Evolutionary conservation across 2,888 invertebrate genomes (phyloP), one percentile per base, ranked within the genome.

Genomic region (Nasonovia ribisnigri): DNA sequence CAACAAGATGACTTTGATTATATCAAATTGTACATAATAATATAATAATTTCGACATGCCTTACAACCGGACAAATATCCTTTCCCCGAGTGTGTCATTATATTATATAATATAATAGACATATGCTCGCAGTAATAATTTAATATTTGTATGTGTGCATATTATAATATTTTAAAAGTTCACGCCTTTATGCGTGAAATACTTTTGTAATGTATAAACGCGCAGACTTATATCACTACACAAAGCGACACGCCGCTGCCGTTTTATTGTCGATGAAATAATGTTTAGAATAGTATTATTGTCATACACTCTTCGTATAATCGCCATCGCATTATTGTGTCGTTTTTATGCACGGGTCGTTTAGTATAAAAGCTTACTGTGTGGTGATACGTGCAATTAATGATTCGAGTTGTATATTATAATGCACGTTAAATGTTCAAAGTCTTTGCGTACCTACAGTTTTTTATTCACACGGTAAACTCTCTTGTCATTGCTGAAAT

Each of bases 201-300:
- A 77, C 20, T 2, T n/a, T 36, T 77, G 36, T 77, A 20, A 77
- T 36, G 36, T 77, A 77, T 36, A 77, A 77, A 77, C 36, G 77
- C 8, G 20, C 8, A 77, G 1, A 36, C 36, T 77, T 42, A 77
- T 77, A 36, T 77, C 77, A 20, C 20, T 77, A 77, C 3, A 77
- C 77, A 77, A 77, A 77, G 77, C 77, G 8, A 77, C 77, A 20
- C 20, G 36, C 77, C 20, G 8, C 36, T 6, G 20, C 16, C 67
- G n/a, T 67, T 88, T 88, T 42, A 54, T 88, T 88, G 54, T 57
- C 16, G 26, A 88, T 57, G 57, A 88, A 88, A 88, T 57, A 57
- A 57, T 88, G 42, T 88, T 88, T 54, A 43, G 54, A 88, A 57
- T 57, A 57, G 26, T 57, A 88, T 54, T 88, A 24, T 54, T 54